Evolutionary conservation across 2,888 invertebrate species (phyloP), one percentile per base, ranked within the genome.

Genomic region (Orchesellides sinensis): DNA sequence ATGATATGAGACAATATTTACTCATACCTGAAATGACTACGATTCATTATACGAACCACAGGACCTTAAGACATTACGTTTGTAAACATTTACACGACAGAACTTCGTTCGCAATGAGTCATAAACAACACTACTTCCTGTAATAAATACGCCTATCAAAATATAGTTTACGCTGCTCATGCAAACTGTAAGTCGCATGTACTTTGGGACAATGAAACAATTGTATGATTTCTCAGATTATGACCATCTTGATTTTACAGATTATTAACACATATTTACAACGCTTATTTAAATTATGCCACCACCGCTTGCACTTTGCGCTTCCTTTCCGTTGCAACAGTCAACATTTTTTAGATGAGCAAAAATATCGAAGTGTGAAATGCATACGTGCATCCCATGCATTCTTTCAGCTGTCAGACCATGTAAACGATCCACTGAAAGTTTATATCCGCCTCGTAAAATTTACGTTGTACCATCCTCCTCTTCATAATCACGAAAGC

Each of bases 121-220:
- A 49, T 69, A 19, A 69, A 29, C 35, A 69, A 25, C 25, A 69
- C 4, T 8, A 72, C 72, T 80, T 80, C 79, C 79, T 80, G 79
- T 70, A 65, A 72, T 80, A 72, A 80, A 65, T 66, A 72, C 47
- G 12, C 47, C 2, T 49, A 25, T 27, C 17, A 74, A 70, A 52
- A 29, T 54, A 35, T 52, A 6, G 21, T 40, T 66, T 66, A 66
- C 66, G 49, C 14, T 45, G 40, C 19, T n/a, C 27, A 68, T 47
- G 6, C 12, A n/a, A n/a, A n/a, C n/a, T n/a, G n/a, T n/a, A n/a
- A n/a, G n/a, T n/a, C n/a, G n/a, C n/a, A n/a, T 47, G 17, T 40
- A 6, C 17, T 47, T 6, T 14, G 25, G 14, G 47, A 78, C 69
- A 69, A 69, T 77, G 47, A 45, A 69, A 70, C 45, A 72, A 80